Evolutionary conservation across 2,797 vertebrate genomes (phyloP), one percentile per base, ranked within the genome.

Genomic region (Protosalanx chinensis): DNA sequence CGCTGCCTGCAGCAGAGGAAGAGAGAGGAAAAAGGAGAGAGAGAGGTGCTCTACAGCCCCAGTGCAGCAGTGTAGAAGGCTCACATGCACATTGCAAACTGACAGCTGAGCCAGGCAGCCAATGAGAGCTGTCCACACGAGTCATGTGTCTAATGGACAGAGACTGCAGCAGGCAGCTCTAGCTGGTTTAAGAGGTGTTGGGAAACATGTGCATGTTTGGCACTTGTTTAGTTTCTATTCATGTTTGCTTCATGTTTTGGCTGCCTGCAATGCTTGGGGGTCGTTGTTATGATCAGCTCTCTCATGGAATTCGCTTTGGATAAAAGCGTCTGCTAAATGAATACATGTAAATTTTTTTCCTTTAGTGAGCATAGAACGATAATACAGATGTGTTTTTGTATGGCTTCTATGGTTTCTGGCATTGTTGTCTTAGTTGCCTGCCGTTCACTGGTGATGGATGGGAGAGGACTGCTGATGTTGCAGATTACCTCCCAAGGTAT

Each of bases 401-500:
- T 37, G 35, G 41, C 6, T 8, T 68, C 51, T 15, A 0, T 30
- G n/a, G 56, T 53, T 57, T 23, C 51, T 68, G 66, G n/a, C 7
- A 12, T 59, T 59, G 51, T 56, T n/a, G 5, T n/a, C 51, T 53
- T 53, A n/a, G 18, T 53, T 18, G 5, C 8, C 15, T 6, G n/a
- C 8, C 27, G 20, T 51, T 68, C 58, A 35, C 33, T 68, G 51
- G 30, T 23, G 32, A 58, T 12, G 35, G 10, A 29, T 27, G 29
- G 10, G 23, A 58, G 67, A 56, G 67, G 32, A 53, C 58, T 68
- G 33, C 32, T 56, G 46, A 71, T 71, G 37, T 61, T 49, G 59
- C 69, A 71, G 68, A 49, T 58, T 58, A 18, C n/a, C 67, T 68
- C 23, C 23, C 18, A 32, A 68, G 67, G 51, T 57, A 30, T 51